A percentile compares a stretch with the other conserved stretches of the same genome.
phyloP scores from a whole-genome alignment of 1,140 invertebrate species.

The Ridgeia piscesae region DNA sequence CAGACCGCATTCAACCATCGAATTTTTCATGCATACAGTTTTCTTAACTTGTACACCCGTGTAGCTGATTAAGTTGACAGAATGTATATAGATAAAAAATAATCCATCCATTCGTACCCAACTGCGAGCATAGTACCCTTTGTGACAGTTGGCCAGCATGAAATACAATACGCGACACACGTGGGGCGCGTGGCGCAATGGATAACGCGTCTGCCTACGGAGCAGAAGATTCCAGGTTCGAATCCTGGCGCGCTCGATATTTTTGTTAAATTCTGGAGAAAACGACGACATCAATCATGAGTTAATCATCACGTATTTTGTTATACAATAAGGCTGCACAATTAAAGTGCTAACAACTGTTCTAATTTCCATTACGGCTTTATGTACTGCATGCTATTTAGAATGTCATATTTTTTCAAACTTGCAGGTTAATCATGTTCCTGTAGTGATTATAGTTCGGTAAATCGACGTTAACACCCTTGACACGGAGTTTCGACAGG shows the following conservation, averaged over 20 bases:
- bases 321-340: background rate
- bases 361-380: background rate
- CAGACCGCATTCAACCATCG: no score
- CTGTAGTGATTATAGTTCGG: background rate
- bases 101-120: no score
- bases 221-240: slow-evolving; percentile 3
- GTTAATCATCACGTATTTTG: background rate
- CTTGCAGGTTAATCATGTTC: background rate
- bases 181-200: background rate
- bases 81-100: no score
- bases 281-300: background rate
- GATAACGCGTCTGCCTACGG: slow-evolving; percentile 3
- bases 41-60: no score
- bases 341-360: background rate
- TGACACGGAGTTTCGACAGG: background rate
- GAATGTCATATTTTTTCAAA: background rate
- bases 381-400: background rate
- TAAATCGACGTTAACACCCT: background rate
- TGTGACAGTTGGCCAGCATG: no score
- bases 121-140: no score
- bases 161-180: background rate
- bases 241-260: background rate
- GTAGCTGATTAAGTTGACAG: no score
- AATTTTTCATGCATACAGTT: no score
- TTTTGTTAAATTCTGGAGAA: no score